Conservation (phyloP, 2,797 vertebrate genomes). For the Tokudaia muenninki region DNA sequence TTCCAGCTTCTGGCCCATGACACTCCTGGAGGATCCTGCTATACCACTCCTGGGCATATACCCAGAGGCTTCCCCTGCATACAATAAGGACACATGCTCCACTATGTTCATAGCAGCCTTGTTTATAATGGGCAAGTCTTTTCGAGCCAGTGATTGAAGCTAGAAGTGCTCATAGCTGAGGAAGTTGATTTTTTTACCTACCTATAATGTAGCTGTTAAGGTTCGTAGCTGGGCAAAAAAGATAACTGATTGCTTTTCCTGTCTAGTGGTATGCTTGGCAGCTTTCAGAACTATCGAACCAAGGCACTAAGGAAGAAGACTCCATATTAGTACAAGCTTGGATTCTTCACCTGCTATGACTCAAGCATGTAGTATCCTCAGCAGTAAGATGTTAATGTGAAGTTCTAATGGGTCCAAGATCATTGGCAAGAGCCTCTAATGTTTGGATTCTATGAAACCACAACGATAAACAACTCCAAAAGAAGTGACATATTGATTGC, state of each 20-base stretch:
- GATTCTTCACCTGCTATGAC: neutral
- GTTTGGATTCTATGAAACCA: neutral
- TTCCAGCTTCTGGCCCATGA: no score
- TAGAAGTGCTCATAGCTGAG: neutral
- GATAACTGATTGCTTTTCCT: neutral
- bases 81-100: no score
- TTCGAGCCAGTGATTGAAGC: neutral
- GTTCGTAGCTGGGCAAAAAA: neutral
- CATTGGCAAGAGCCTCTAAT: neutral
- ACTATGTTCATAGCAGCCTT: no score
- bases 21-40: no score
- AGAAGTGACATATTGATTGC: neutral
- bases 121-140: neutral
- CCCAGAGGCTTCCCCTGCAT: no score
- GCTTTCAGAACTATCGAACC: neutral
- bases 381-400: neutral
- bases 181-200: neutral
- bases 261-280: neutral
- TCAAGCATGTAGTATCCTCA: neutral
- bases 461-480: neutral
- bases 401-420: neutral
- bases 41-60: no score
- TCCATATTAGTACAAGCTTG: neutral
- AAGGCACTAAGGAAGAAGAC: neutral
- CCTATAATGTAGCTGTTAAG: neutral